phyloP scores from a whole-genome alignment of 2,888 invertebrate genomes.

The Scotopteryx bipunctaria region DNA sequence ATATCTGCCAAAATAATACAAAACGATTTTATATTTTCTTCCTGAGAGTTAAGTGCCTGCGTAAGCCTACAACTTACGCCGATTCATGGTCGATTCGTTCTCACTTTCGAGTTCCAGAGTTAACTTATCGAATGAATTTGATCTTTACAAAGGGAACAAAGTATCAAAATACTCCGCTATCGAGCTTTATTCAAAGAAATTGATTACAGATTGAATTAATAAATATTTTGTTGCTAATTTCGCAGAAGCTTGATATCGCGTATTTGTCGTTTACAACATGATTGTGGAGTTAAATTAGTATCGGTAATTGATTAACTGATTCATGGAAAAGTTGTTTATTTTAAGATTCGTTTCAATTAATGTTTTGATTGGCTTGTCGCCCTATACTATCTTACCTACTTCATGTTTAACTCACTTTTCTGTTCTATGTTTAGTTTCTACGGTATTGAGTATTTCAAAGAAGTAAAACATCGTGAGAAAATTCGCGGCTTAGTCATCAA shows the following conservation, averaged over 20 bases:
- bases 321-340: not conserved
- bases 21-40: no score
- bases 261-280: constrained; percentile 12
- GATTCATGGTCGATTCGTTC: not conserved
- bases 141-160: constrained; percentile 31
- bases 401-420: no score
- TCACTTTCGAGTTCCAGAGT: constrained; percentile 4
- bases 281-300: constrained; percentile 9
- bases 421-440: no score
- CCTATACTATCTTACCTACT: no score
- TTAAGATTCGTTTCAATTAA: not conserved
- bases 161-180: constrained; percentile 20
- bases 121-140: constrained; percentile 1
- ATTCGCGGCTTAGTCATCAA: no score
- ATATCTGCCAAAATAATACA: no score
- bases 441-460: no score
- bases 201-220: constrained; percentile 25
- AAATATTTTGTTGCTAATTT: constrained; percentile 17
- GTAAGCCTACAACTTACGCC: not conserved
- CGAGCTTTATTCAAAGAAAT: constrained; percentile 13
- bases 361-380: not conserved
- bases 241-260: constrained; percentile 1
- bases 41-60: no score
- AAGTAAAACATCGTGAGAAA: no score
- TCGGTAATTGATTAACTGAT: constrained; percentile 5